Evolutionary conservation across 2,797 vertebrate genomes (phyloP).

Genomic region (Glyptemys insculpta): DNA sequence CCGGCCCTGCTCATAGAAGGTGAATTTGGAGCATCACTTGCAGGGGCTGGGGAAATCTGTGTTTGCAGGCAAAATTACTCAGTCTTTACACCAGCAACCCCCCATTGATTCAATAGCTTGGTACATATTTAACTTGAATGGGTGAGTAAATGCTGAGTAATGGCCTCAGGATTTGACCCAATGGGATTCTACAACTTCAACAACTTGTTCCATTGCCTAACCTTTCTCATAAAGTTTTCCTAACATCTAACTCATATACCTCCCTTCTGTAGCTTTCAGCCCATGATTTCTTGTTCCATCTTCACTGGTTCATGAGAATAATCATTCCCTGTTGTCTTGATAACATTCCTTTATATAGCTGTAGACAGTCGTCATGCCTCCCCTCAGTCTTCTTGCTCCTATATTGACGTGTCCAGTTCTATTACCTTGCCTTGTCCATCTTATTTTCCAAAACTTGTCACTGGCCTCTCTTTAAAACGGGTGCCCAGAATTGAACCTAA

Average conservation of each 20-base stretch:
- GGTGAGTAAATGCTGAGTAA: too few species aligned
- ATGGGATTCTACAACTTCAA: not conserved
- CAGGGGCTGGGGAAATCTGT: not conserved
- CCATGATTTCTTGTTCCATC: not conserved
- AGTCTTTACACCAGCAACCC: not conserved
- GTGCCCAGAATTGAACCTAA: not conserved
- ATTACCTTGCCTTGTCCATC: not conserved
- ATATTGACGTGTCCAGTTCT: not conserved
- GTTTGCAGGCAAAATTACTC: not conserved
- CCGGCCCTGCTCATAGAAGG: not conserved
- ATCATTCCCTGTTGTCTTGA: accelerated
- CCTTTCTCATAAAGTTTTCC: not conserved
- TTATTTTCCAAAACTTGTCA: not conserved
- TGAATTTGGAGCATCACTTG: not conserved
- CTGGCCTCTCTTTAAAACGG: not conserved
- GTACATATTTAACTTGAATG: not conserved
- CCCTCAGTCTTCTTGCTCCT: not conserved
- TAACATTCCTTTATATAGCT: too few species aligned
- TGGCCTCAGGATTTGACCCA: accelerated
- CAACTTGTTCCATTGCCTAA: not conserved
- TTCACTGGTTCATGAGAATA: not conserved
- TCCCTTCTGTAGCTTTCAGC: not conserved
- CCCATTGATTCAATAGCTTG: not conserved
- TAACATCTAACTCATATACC: not conserved
- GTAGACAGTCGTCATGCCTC: not conserved